Conservation (phyloP, 1,140 invertebrate genomes). For the Hycleus phaleratus region DNA sequence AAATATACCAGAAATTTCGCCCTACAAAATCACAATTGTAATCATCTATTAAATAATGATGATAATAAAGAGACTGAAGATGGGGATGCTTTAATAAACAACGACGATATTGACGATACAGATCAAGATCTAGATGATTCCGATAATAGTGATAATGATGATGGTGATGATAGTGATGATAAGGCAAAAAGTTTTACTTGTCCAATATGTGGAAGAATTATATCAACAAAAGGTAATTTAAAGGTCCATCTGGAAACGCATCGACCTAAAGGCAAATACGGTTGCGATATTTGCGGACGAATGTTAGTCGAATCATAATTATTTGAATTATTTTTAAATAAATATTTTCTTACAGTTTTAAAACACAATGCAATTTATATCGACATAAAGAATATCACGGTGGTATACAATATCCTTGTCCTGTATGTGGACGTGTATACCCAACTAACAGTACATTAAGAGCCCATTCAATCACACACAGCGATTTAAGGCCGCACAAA, state of each 20-base stretch:
- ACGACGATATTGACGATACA: constrained; percentile 6
- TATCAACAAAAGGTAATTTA: constrained; percentile 55
- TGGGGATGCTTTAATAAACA: constrained; percentile 9
- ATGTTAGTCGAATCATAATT: constrained; percentile 47
- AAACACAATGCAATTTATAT: constrained; percentile 57
- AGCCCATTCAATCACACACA: constrained; percentile 65
- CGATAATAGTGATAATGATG: neutral
- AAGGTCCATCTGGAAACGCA: constrained; percentile 60
- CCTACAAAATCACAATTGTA: constrained; percentile 52
- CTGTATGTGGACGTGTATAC: constrained; percentile 60
- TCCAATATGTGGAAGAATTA: constrained; percentile 54
- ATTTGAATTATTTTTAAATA: neutral
- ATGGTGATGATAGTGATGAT: neutral
- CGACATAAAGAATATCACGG: constrained; percentile 60
- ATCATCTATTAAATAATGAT: constrained; percentile 39
- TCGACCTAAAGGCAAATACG: constrained; percentile 53
- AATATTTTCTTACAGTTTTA: constrained; percentile 50
- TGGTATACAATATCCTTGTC: constrained; percentile 56
- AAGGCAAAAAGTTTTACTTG: constrained; percentile 36
- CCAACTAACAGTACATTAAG: constrained; percentile 60
- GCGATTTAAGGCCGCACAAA: constrained; percentile 58
- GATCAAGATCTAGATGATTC: neutral
- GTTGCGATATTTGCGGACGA: constrained; percentile 60
- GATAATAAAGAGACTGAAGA: constrained; percentile 13
- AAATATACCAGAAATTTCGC: constrained; percentile 40